Percentiles rank a stretch among this genome's conserved stretches.
These are phyloP conservation scores for Buceros bicornis DNA, from an alignment of 2,797 vertebrate genomes.

Conservation along the genomic window DNA sequence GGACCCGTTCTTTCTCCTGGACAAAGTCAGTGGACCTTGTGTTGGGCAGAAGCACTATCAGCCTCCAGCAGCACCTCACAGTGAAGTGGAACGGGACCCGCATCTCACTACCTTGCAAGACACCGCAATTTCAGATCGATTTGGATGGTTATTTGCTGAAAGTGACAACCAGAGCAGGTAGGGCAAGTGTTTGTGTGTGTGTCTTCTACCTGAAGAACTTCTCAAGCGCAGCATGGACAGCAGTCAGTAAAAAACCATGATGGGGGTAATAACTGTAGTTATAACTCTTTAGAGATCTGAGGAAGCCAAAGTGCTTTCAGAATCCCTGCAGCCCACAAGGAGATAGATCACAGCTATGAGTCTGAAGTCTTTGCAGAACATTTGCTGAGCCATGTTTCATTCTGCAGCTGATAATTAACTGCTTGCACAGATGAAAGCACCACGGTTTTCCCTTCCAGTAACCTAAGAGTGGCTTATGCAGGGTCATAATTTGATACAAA, in stretches of 20 bases:
- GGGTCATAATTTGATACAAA: not conserved
- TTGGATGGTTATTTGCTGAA: slow-evolving; percentile 97
- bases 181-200: not conserved
- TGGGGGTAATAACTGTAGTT: not conserved
- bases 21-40: slow-evolving; percentile 95
- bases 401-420: not conserved
- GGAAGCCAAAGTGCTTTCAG: not conserved
- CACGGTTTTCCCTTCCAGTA: not conserved
- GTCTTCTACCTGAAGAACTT: not conserved
- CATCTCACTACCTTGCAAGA: slow-evolving; percentile 91
- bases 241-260: not conserved
- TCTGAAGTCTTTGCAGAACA: not conserved
- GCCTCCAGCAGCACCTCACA: slow-evolving; percentile 95
- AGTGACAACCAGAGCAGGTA: slow-evolving; percentile 94
- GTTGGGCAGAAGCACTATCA: slow-evolving; percentile 85
- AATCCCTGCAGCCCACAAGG: not conserved
- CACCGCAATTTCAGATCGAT: slow-evolving; percentile 91
- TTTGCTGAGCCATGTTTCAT: not conserved
- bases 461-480: not conserved
- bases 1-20: slow-evolving; percentile 97
- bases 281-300: not conserved
- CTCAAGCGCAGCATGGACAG: not conserved
- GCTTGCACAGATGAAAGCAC: not conserved
- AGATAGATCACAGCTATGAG: not conserved
- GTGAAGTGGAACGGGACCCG: slow-evolving; percentile 94